Evolutionary conservation across 2,888 invertebrate species (phyloP).

Genomic region (Elmis aenea): DNA sequence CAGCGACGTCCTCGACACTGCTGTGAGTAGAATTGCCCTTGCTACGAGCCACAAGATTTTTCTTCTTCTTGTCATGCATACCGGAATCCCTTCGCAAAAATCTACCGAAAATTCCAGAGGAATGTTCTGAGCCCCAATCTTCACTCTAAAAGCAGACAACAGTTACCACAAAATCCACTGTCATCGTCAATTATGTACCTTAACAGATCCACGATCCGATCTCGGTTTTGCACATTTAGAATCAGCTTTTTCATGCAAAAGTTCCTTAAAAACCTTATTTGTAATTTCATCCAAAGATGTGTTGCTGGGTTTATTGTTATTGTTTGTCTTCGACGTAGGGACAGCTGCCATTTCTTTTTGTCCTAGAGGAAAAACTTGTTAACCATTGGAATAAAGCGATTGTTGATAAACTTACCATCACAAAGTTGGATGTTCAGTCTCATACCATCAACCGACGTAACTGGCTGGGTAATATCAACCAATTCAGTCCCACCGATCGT

Average conservation of each 20-base stretch:
- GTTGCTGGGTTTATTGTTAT: constrained; percentile 28
- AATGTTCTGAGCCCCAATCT: constrained; percentile 68
- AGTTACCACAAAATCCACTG: no score
- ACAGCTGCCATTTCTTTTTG: constrained; percentile 10
- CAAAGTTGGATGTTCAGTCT: constrained; percentile 35
- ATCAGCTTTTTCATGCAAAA: constrained; percentile 62
- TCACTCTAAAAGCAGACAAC: constrained; percentile 52
- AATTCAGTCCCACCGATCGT: constrained; percentile 40
- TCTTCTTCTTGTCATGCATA: constrained; percentile 43
- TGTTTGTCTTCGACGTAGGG: constrained; percentile 24
- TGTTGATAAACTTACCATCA: constrained; percentile 19
- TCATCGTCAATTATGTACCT: constrained; percentile 41
- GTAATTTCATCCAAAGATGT: constrained; percentile 67
- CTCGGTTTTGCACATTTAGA: constrained; percentile 39
- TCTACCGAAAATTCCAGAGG: constrained; percentile 62
- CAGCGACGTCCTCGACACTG: constrained; percentile 28
- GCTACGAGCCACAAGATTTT: constrained; percentile 29
- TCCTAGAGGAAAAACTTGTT: constrained; percentile 4
- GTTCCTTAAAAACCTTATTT: constrained; percentile 70
- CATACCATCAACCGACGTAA: constrained; percentile 47
- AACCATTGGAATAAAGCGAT: background rate
- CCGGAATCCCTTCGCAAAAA: constrained; percentile 58
- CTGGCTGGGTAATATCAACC: constrained; percentile 46
- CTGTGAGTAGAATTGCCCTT: constrained; percentile 30
- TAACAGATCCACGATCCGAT: constrained; percentile 55